These are phyloP conservation scores for Idaea straminata DNA, from an alignment of 2,888 invertebrate species.

Conservation along the genomic window DNA sequence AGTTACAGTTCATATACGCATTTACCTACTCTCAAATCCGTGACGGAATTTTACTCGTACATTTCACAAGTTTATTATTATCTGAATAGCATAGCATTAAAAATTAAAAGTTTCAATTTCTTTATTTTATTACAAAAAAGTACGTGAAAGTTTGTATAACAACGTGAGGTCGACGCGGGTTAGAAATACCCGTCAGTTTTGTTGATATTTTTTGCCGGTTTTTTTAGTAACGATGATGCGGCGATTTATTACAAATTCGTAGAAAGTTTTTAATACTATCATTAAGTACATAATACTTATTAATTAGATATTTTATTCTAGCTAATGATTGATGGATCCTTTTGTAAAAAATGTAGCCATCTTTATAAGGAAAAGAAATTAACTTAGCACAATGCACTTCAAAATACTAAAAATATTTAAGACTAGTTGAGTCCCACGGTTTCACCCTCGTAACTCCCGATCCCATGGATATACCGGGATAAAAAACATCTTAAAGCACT, in stretches of 20 bases:
- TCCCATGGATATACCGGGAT: too few relatives aligned
- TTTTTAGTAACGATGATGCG: constrained; percentile 12
- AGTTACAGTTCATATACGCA: neutral
- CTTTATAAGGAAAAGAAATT: too few relatives aligned
- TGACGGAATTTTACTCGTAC: neutral
- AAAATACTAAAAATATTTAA: too few relatives aligned
- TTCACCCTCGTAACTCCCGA: too few relatives aligned
- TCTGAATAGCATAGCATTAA: neutral
- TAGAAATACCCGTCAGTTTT: constrained; percentile 20
- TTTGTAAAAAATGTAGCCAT: too few relatives aligned
- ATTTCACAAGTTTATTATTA: neutral
- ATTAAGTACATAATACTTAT: constrained; percentile 2
- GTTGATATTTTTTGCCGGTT: constrained; percentile 13
- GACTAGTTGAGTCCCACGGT: too few relatives aligned
- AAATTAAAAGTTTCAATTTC: constrained; percentile 14
- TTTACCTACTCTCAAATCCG: too few relatives aligned
- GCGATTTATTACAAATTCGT: neutral
- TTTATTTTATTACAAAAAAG: constrained; percentile 18
- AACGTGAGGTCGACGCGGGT: constrained; percentile 22
- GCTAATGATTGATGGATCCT: neutral
- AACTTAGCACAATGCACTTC: neutral
- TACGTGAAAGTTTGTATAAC: constrained; percentile 17
- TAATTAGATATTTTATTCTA: constrained; percentile 2
- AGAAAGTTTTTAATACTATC: constrained; percentile 3
- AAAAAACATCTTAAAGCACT: too few relatives aligned